Evolutionary conservation across 2,797 vertebrate genomes (phyloP).

Genomic region (Heteromormyrus szaboi): DNA sequence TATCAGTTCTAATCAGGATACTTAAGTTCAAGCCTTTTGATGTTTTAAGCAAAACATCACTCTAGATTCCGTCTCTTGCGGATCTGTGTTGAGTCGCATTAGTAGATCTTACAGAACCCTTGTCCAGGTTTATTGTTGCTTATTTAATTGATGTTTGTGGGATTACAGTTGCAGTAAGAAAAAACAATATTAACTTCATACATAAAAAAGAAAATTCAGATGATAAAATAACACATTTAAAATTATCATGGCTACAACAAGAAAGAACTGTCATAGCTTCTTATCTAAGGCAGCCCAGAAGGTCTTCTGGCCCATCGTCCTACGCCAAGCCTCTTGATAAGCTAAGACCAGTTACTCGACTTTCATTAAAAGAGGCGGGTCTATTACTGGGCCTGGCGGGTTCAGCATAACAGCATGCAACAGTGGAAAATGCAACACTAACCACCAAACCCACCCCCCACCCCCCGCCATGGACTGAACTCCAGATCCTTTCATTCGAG

Average conservation of each 20-base stretch:
- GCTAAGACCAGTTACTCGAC: slow-evolving; percentile 41
- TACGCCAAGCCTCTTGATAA: slow-evolving; percentile 34
- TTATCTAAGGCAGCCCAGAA: slow-evolving; percentile 16
- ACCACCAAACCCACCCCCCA: too few species aligned
- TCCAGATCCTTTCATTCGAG: not conserved
- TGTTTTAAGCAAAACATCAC: not conserved
- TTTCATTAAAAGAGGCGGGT: slow-evolving; percentile 51
- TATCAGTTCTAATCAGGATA: not conserved
- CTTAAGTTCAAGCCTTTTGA: not conserved
- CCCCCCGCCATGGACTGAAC: not conserved
- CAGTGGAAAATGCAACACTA: not conserved
- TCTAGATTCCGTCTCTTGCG: not conserved
- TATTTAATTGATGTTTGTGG: not conserved
- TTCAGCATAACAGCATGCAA: not conserved
- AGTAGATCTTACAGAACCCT: not conserved
- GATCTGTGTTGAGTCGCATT: not conserved
- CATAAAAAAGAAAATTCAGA: not conserved
- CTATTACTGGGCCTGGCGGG: slow-evolving; percentile 25
- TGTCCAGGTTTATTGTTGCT: not conserved
- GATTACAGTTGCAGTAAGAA: not conserved
- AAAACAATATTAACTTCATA: not conserved
- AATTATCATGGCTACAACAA: not conserved
- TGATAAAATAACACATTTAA: not conserved
- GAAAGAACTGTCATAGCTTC: not conserved
- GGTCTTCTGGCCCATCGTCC: not conserved